Evolutionary conservation across 2,797 vertebrate genomes (phyloP), one percentile per base, ranked within the genome.

Genomic region (Malurus leucopterus): DNA sequence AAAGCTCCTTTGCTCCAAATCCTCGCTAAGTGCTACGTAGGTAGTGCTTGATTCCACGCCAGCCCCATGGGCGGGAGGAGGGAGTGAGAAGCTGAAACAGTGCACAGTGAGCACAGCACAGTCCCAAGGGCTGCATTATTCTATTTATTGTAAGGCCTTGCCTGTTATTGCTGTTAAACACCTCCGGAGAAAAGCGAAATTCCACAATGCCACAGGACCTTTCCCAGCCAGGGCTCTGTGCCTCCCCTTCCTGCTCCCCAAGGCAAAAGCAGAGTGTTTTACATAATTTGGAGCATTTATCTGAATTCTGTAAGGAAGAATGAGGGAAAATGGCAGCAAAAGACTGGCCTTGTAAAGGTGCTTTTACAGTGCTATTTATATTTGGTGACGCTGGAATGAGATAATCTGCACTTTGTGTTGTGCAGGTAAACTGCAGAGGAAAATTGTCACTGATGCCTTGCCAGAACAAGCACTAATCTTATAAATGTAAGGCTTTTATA

Each of bases 1-100:
- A 41, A 90, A 63, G 3, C 34, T 24, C 12, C 63, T 75, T 63
- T 50, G 30, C 68, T 78, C 50, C 38, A 74, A 40, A 63, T 27
- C 44, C 62, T 69, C 47, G 0, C 53, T 4, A 13, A n/a, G 61
- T 40, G 17, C 53, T n/a, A 2, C 0, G 6, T 11, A 2, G 18
- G 76, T 12, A 32, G 50, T 1, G 3, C 53, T 24, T 59, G 50
- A 53, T 70, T 62, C 57, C 90, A 62, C 0, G 0, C 21, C 41
- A 30, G 50, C 19, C 54, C 63, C 15, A 4, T 18, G 41, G 44
- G 6, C 19, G 58, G 62, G 20, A 63, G 67, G 26, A 57, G 44
- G 65, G 41, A 43, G 6, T 12, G 4, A 4, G 41, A 15, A 44
- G 34, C 20, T 77, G 2, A 57, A 40, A 1, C 27, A 30, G 63